Conservation (phyloP, 2,797 vertebrate species). For the Gymnoscopelus microlampas region DNA sequence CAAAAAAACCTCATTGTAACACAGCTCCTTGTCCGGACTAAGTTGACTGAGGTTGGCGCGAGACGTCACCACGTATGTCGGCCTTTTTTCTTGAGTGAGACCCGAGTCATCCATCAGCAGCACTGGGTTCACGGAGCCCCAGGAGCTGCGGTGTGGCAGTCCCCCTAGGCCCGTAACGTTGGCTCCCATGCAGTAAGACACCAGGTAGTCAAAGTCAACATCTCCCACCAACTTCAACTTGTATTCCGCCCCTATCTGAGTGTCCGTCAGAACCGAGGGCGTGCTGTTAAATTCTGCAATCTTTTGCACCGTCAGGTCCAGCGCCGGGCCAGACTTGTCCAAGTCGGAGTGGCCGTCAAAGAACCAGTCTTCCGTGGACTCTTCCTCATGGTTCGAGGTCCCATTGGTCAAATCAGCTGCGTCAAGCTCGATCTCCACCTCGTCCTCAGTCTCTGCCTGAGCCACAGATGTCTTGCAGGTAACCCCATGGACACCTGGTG, state of each 20-base stretch:
- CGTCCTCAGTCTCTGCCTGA: too few species aligned
- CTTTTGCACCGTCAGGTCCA: too few species aligned
- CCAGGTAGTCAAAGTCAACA: conserved; percentile 7
- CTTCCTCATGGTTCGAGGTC: too few species aligned
- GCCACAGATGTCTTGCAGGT: too few species aligned
- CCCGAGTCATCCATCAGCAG: conserved; percentile 26
- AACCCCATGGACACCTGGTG: too few species aligned
- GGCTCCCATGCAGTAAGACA: conserved; percentile 10
- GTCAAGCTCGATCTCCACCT: too few species aligned
- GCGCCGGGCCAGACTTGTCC: too few species aligned
- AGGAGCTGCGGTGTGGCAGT: not conserved
- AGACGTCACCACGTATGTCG: conserved; percentile 6
- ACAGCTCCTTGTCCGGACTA: not conserved
- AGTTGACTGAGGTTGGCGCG: conserved; percentile 7
- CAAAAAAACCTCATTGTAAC: conserved; percentile 31
- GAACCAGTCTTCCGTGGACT: too few species aligned
- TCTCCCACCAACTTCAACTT: not conserved
- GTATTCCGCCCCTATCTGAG: not conserved
- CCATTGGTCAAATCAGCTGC: too few species aligned
- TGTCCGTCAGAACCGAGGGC: conserved; percentile 1
- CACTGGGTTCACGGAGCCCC: conserved; percentile 20
- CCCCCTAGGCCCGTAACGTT: not conserved
- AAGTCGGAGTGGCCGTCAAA: too few species aligned
- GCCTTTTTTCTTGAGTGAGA: not conserved
- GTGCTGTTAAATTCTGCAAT: conserved; percentile 12